Evolutionary conservation across 1,140 invertebrate genomes (phyloP), one percentile per base, ranked within the genome.

Genomic region (Zaprionus ornatus): DNA sequence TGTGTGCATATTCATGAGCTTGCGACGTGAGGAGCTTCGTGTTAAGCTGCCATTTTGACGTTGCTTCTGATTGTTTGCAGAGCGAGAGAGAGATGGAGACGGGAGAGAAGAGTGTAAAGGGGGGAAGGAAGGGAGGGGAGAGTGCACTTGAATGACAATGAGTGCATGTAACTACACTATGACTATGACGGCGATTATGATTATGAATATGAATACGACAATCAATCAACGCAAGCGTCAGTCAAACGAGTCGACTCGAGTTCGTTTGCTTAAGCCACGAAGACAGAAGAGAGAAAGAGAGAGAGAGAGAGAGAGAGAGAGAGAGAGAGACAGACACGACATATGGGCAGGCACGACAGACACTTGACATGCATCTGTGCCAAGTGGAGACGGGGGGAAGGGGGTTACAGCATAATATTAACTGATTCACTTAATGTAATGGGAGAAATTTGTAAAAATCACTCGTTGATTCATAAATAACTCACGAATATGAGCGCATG

Each of bases 11-110:
- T 90, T 90, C 86, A 90, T 90, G 86, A 90, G 80, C 75, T 69
- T 29, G 37, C 61, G 48, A 65, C 69, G 57, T 77, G 70, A 67
- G 74, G 35, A 62, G 66, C 61, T 90, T 90, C 86, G 86, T 90
- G 86, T 79, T 90, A 85, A 90, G 86, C 86, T 90, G 80, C 82
- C 86, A 90, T 90, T 90, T 90, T 90, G 77, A 90, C 71, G 84
- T 87, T 80, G 68, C 64, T 76, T 77, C 64, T 57, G 72, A 79
- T 56, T 87, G 82, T 86, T 87, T 88, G 50, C 84, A 57, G 55
- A 79, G 71, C 65, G 48, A 52, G 52, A 19, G 25, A 25, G 27
- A 27, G 21, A 10, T 37, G 4, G 12, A 13, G 15, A 23, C 10
- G 6, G 2, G 42, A 10, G 9, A n/a, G 61, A 40, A 29, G 60